Percentiles rank a stretch among this genome's conserved stretches.
phyloP scores from a whole-genome alignment of 2,888 invertebrate genomes.

The Xanthia icteritia region DNA sequence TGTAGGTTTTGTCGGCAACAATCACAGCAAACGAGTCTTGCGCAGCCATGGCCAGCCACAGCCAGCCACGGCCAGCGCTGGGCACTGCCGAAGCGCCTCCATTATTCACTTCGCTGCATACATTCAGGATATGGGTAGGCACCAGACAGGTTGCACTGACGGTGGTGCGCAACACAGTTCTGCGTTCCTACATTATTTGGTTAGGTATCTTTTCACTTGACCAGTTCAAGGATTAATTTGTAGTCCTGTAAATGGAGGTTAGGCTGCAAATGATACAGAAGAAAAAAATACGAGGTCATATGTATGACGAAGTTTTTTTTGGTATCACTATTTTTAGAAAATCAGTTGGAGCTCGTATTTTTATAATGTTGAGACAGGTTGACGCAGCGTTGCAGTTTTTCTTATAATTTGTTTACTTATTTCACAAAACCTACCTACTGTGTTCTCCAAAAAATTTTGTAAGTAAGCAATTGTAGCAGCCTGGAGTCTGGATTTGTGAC shows the following conservation, averaged over 20 bases:
- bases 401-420: not conserved
- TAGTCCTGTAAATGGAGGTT: no score
- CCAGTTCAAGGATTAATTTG: no score
- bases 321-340: no score
- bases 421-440: no score
- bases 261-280: no score
- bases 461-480: not conserved
- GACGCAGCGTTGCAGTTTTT: not conserved
- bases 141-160: constrained; percentile 14
- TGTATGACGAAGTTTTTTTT: no score
- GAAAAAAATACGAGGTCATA: no score
- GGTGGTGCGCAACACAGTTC: not conserved
- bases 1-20: constrained; percentile 1
- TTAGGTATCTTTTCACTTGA: no score
- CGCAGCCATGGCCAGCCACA: not conserved
- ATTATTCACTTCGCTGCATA: constrained; percentile 24
- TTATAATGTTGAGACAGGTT: not conserved
- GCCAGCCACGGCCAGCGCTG: constrained; percentile 12
- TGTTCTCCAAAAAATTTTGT: not conserved
- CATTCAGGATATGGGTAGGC: not conserved
- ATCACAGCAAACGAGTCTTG: constrained; percentile 4
- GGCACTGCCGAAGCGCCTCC: not conserved
- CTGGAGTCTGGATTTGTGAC: no score
- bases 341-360: no score
- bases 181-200: not conserved